Conservation (phyloP, 2,888 invertebrate species). For the Petrophora chlorosata region DNA sequence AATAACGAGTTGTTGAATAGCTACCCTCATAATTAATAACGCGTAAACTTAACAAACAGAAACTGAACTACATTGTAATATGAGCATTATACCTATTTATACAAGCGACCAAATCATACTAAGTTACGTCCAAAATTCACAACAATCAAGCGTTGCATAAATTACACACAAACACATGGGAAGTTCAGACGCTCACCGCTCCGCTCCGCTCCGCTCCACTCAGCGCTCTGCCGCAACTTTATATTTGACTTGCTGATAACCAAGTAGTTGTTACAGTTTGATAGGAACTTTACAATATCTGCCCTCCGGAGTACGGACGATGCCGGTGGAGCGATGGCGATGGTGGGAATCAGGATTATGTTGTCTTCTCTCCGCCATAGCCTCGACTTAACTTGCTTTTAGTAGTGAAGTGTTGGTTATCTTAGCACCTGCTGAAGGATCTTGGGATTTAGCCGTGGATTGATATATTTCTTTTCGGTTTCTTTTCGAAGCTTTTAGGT, state of each 20-base stretch:
- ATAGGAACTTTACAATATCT: conserved; percentile 51
- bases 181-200: no score
- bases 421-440: neutral
- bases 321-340: conserved; percentile 8
- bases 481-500: neutral
- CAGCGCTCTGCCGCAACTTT: conserved; percentile 20
- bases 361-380: neutral
- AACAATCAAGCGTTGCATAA: conserved; percentile 1
- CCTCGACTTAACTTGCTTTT: neutral
- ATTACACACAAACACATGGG: conserved; percentile 4
- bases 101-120: neutral
- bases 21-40: no score
- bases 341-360: neutral
- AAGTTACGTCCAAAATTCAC: neutral
- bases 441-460: neutral
- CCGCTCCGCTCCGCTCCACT: conserved; percentile 2
- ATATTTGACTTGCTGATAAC: conserved; percentile 54
- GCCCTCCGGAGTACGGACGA: conserved; percentile 40
- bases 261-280: conserved; percentile 44
- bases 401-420: neutral
- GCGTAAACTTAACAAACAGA: neutral
- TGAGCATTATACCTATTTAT: neutral
- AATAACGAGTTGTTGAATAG: no score
- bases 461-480: neutral
- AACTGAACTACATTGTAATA: neutral